A percentile compares a stretch with the other conserved stretches of the same genome.
These are phyloP conservation scores for Choloepus didactylus DNA, from an alignment of 2,797 vertebrate genomes.

Conservation along the genomic window DNA sequence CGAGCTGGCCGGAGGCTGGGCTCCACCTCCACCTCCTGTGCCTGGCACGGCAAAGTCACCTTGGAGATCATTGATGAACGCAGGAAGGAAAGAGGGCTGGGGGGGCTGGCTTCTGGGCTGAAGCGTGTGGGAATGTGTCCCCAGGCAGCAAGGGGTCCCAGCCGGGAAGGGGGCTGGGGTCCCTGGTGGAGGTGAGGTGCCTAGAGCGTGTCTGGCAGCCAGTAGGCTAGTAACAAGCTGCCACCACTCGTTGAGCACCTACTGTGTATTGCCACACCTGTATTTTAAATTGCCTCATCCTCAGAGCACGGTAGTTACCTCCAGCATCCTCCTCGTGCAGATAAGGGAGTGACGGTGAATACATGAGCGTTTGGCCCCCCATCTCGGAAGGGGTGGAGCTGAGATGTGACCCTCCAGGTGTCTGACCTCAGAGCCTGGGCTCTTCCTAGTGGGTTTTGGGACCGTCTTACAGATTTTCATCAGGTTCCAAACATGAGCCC, in stretches of 20 bases:
- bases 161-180: background rate
- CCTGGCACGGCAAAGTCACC: background rate
- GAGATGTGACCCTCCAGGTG: background rate
- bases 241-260: background rate
- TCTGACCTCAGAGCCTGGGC: background rate
- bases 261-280: background rate
- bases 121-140: background rate
- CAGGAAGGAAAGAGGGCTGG: background rate
- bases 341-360: background rate
- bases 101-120: background rate
- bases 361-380: background rate
- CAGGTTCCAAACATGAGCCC: background rate
- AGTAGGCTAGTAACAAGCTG: too few relatives aligned
- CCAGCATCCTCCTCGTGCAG: background rate
- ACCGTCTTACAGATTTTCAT: background rate
- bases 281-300: constrained; percentile 3
- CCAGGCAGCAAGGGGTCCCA: too few relatives aligned
- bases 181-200: background rate
- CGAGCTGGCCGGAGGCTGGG: background rate
- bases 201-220: background rate
- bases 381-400: too few relatives aligned
- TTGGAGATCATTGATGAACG: too few relatives aligned
- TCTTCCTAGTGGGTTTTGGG: background rate
- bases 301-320: background rate
- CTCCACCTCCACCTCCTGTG: background rate